phyloP scores from a whole-genome alignment of 1,140 invertebrate genomes.

The Dinothrombium tinctorium region DNA sequence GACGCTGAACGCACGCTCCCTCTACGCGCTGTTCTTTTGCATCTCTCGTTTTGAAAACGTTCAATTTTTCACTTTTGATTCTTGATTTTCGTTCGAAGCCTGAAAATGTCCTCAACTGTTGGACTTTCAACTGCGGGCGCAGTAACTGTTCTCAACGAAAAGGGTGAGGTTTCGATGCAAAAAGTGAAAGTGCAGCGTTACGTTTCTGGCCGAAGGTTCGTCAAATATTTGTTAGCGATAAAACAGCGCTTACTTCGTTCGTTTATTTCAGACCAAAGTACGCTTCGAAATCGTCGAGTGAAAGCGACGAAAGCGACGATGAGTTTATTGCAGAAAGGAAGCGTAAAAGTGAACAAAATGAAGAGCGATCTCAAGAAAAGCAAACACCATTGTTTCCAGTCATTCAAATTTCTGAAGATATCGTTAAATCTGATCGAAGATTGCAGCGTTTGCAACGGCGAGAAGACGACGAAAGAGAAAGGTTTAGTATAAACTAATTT shows the following conservation, averaged over 20 bases:
- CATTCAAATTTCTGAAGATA: too few relatives aligned
- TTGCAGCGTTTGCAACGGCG: too few relatives aligned
- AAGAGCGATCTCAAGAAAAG: constrained; percentile 10
- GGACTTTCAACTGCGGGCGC: constrained; percentile 83
- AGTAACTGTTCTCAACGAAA: constrained; percentile 71
- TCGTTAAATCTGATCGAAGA: too few relatives aligned
- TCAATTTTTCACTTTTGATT: too few relatives aligned
- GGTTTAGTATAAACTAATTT: constrained; percentile 20
- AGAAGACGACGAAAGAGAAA: constrained; percentile 16
- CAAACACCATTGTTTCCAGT: too few relatives aligned
- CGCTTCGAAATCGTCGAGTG: too few relatives aligned
- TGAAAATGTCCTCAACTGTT: too few relatives aligned
- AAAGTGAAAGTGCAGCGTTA: constrained; percentile 86
- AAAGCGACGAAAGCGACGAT: not conserved
- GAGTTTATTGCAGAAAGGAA: constrained; percentile 2
- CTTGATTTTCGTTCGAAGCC: too few relatives aligned
- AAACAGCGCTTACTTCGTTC: not conserved
- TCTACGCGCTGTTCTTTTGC: too few relatives aligned
- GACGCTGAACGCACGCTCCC: too few relatives aligned
- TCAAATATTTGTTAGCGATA: not conserved
- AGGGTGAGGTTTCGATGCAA: constrained; percentile 84
- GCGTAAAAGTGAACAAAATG: not conserved
- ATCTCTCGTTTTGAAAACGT: too few relatives aligned
- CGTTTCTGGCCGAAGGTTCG: constrained; percentile 57
- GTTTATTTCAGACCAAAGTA: not conserved